phyloP scores from a whole-genome alignment of 2,113 vertebrate genomes.

The Suricata suricatta region DNA sequence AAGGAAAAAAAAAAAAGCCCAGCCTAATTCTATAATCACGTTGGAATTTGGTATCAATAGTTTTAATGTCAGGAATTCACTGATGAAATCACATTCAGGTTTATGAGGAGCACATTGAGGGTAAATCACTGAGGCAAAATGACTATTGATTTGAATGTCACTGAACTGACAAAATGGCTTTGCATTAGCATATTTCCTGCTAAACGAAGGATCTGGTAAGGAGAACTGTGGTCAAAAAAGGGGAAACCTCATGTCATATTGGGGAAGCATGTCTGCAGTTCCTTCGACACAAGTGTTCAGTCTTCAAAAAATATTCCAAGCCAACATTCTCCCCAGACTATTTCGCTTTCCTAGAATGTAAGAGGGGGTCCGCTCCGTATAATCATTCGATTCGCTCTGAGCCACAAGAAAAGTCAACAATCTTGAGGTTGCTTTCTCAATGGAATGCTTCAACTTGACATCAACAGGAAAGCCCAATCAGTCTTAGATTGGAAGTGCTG shows the following conservation, averaged over 20 bases:
- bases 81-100: slow-evolving; percentile 69
- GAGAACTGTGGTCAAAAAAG: slow-evolving; percentile 55
- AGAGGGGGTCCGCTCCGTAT: not conserved
- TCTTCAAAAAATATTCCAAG: slow-evolving; percentile 52
- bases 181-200: not conserved
- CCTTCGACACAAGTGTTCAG: slow-evolving; percentile 59
- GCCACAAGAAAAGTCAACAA: slow-evolving; percentile 40
- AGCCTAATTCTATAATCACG: slow-evolving; percentile 78
- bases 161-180: slow-evolving; percentile 75
- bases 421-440: not conserved
- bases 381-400: slow-evolving; percentile 42
- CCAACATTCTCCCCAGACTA: slow-evolving; percentile 42
- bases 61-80: slow-evolving; percentile 72
- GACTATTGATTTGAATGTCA: slow-evolving; percentile 62
- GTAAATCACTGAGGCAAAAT: slow-evolving; percentile 69
- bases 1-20: slow-evolving; percentile 70
- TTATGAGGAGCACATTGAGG: slow-evolving; percentile 68
- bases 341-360: slow-evolving; percentile 54
- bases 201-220: slow-evolving; percentile 59
- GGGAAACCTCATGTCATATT: slow-evolving; percentile 51
- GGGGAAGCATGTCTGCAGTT: not conserved
- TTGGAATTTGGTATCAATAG: slow-evolving; percentile 83
- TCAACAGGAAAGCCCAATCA: slow-evolving; percentile 65
- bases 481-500: slow-evolving; percentile 20
- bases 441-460: slow-evolving; percentile 58